Evolutionary conservation across 2,888 invertebrate species (phyloP).

Genomic region (Xestia rhomboidea): DNA sequence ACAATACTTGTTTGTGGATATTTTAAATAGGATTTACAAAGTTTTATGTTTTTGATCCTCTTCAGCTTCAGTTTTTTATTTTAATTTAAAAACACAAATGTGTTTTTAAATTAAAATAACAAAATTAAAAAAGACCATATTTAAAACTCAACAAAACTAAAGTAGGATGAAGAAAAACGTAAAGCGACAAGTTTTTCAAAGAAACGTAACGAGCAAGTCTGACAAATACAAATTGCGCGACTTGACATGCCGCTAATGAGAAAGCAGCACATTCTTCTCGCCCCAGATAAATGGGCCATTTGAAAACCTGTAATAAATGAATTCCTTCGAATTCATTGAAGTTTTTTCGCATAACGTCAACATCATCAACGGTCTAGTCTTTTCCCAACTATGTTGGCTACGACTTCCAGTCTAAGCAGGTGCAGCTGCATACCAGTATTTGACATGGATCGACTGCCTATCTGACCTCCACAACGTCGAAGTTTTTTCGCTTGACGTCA

Average conservation of each 20-base stretch:
- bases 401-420: no score
- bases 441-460: no score
- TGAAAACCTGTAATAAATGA: not conserved
- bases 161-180: not conserved
- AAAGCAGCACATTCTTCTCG: not conserved
- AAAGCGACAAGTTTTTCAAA: not conserved
- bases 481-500: not conserved
- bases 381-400: no score
- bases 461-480: no score
- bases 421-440: no score
- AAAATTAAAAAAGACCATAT: not conserved
- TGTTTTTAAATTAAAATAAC: no score
- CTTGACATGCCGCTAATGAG: slow-evolving; percentile 28
- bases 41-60: not conserved
- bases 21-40: not conserved
- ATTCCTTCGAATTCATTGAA: not conserved
- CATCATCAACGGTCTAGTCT: no score
- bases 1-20: not conserved
- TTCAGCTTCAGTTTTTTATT: not conserved
- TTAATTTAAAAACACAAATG: not conserved
- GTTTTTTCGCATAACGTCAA: not conserved
- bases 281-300: slow-evolving; percentile 7
- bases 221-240: slow-evolving; percentile 36
- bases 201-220: slow-evolving; percentile 12
- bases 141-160: not conserved